These are phyloP conservation scores for Mungos mungo DNA, from an alignment of 2,113 vertebrate genomes.

Conservation along the genomic window DNA sequence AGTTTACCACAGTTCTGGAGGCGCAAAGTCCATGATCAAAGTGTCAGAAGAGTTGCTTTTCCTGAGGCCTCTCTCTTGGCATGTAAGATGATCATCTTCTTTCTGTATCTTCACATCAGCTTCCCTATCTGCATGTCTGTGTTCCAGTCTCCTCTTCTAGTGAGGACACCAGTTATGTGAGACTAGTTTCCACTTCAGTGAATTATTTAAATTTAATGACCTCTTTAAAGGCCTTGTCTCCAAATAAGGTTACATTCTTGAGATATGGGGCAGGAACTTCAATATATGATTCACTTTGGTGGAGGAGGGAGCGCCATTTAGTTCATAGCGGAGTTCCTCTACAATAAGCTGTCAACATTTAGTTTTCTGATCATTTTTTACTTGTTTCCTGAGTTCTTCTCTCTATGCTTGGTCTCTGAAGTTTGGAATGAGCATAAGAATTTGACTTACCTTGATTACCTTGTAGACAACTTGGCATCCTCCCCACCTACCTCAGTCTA, in stretches of 20 bases:
- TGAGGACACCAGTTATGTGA: not conserved
- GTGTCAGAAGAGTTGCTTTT: not conserved
- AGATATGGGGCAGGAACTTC: not conserved
- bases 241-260: not conserved
- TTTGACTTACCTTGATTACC: not conserved
- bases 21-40: not conserved
- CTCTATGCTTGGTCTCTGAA: not conserved
- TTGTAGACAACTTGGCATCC: not conserved
- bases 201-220: not conserved
- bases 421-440: not conserved
- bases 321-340: not conserved
- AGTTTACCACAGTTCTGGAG: not conserved
- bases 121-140: not conserved
- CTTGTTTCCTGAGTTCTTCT: not conserved
- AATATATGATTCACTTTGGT: not conserved
- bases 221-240: not conserved
- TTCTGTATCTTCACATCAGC: not conserved
- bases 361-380: not conserved
- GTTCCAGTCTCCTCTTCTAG: not conserved
- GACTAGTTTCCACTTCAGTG: not conserved
- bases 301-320: not conserved
- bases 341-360: not conserved
- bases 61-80: not conserved
- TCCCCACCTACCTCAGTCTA: not conserved
- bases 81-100: not conserved